Evolutionary conservation across 2,888 invertebrate genomes (phyloP).

Genomic region (Cantharis nigra): DNA sequence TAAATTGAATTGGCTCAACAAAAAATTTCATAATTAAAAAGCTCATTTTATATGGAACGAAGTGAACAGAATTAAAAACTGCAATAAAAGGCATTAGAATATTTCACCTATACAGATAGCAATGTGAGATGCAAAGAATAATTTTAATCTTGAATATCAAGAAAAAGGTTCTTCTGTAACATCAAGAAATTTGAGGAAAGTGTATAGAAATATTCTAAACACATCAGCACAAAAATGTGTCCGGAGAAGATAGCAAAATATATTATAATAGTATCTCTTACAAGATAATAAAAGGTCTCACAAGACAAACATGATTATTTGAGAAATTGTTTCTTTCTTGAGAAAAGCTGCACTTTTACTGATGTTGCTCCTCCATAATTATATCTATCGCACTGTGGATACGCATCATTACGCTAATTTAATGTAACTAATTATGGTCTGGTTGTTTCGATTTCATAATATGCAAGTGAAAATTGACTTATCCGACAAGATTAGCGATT

Average conservation of each 20-base stretch:
- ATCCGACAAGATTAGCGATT: slow-evolving; percentile 22
- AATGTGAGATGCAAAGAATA: no score
- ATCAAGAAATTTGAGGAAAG: not conserved
- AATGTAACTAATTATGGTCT: not conserved
- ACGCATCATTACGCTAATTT: not conserved
- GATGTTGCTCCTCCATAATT: not conserved
- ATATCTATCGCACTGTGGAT: not conserved
- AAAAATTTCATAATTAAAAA: not conserved
- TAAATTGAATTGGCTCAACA: not conserved
- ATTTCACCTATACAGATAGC: not conserved
- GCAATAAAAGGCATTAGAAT: not conserved
- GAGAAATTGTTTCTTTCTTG: not conserved
- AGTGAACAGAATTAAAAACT: not conserved
- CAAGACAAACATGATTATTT: not conserved
- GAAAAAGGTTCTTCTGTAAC: not conserved
- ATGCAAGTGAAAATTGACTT: slow-evolving; percentile 2
- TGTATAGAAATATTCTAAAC: no score
- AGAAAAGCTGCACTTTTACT: no score
- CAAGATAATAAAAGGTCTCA: not conserved
- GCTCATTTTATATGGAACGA: not conserved
- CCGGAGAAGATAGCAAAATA: not conserved
- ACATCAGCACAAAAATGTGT: not conserved
- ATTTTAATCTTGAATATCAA: not conserved
- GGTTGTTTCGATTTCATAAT: not conserved
- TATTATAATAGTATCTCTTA: not conserved